Evolutionary conservation across 2,797 vertebrate genomes (phyloP), one percentile per base, ranked within the genome.

Genomic region (Megalops cyprinoides): DNA sequence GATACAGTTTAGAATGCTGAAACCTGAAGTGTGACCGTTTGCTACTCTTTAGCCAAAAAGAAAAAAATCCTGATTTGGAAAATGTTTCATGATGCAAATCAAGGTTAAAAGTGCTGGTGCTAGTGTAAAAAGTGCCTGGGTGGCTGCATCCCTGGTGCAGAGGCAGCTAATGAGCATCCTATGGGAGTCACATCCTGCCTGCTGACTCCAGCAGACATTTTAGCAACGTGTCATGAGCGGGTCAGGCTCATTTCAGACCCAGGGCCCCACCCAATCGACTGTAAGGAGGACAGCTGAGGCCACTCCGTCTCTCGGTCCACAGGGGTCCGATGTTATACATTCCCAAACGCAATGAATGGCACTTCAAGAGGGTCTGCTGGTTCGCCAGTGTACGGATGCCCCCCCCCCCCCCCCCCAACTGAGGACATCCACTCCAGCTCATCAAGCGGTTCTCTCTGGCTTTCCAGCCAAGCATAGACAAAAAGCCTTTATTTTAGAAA

Each of bases 81-180:
- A 48, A 10, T 10, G 46, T 10, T 4, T 48, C 10, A 46, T 48
- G 10, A 48, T 48, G 46, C 51, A 53, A 15, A 53, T 53, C 3
- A 18, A 53, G 15, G 18, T 53, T 10, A 4, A 53, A 53, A 53
- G 51, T n/a, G 56, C 1, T 55, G 15, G 53, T 6, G 51, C 51
- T 18, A 53, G 23, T 14, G 12, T 53, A 14, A 18, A 15, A 53
- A n/a, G 23, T n/a, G 23, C 3, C 23, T n/a, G 55, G 4, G 55
- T n/a, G 23, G 5, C 7, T 58, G 55, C 60, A 15, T 20, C 28
- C 2, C 60, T 65, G 31, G 31, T 14, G 3, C 62, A 15, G 49
- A 69, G 60, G 28, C 49, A 71, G 51, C 5, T 74, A 83, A 73
- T 71, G 73, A 60, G 31, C 74, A 34, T 56, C 60, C 37, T 67